phyloP scores from a whole-genome alignment of 2,888 invertebrate species.

The Dichetophora obliterata region DNA sequence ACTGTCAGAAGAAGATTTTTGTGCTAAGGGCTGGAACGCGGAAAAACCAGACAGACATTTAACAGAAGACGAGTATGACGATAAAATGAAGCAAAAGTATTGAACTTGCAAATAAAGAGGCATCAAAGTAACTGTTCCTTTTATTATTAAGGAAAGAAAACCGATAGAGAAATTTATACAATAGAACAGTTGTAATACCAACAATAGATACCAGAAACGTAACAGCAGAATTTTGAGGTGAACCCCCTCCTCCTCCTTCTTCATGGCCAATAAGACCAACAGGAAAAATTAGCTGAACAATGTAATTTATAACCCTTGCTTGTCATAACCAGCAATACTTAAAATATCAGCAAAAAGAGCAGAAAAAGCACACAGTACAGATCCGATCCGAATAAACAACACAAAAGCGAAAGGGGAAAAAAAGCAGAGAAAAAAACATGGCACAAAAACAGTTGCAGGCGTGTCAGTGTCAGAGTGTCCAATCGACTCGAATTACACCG shows the following conservation, averaged over 20 bases:
- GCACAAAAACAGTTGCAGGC: background rate
- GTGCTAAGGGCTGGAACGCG: conserved; percentile 23
- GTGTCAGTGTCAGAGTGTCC: conserved; percentile 1
- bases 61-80: background rate
- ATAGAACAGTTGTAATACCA: background rate
- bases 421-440: background rate
- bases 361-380: background rate
- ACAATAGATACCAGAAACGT: background rate
- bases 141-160: conserved; percentile 58
- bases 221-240: background rate
- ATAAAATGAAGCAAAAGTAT: conserved; percentile 8
- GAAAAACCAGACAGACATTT: background rate
- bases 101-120: conserved; percentile 27
- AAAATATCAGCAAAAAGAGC: background rate
- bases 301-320: conserved; percentile 64
- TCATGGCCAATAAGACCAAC: background rate
- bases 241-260: background rate
- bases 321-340: conserved; percentile 61
- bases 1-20: conserved; percentile 49
- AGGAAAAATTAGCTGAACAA: conserved; percentile 58
- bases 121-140: conserved; percentile 54
- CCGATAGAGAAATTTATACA: conserved; percentile 44
- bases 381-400: background rate
- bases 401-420: background rate
- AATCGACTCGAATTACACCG: background rate